A percentile compares a stretch with the other conserved stretches of the same genome.
phyloP scores from a whole-genome alignment of 2,888 invertebrate genomes.

The Antheraea assamensis region DNA sequence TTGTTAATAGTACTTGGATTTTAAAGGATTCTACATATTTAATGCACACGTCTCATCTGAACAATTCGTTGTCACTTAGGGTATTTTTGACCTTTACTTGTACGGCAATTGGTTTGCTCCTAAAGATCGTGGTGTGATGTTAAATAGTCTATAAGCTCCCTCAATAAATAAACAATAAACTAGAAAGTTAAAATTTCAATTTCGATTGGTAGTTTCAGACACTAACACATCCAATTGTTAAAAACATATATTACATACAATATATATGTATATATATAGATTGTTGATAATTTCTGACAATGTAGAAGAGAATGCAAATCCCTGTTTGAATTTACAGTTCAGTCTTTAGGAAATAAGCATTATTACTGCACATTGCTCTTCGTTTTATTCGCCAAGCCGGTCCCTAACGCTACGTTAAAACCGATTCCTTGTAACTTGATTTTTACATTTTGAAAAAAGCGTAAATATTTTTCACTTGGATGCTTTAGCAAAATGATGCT shows the following conservation, averaged over 20 bases:
- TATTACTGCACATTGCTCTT: constrained; percentile 60
- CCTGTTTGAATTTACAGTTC: constrained; percentile 54
- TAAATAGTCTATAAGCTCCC: too few species aligned
- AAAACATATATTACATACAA: background rate
- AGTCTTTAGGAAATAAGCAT: constrained; percentile 69
- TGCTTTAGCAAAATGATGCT: constrained; percentile 66
- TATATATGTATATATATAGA: background rate
- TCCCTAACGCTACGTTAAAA: constrained; percentile 75
- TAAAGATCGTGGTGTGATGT: too few species aligned
- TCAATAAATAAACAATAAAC: too few species aligned
- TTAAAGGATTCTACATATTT: too few species aligned
- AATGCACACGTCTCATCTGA: too few species aligned
- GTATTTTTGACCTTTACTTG: too few species aligned
- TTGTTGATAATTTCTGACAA: background rate
- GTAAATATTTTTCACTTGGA: constrained; percentile 80
- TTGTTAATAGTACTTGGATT: too few species aligned
- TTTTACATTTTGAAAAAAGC: constrained; percentile 81
- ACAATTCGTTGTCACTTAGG: too few species aligned
- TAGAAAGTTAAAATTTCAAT: too few species aligned
- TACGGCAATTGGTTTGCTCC: too few species aligned
- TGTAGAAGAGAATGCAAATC: background rate
- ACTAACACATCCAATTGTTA: too few species aligned
- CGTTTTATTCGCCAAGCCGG: constrained; percentile 73
- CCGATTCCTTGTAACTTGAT: constrained; percentile 81
- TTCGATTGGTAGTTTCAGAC: too few species aligned